These are phyloP conservation scores for Euwallacea fornicatus DNA, from an alignment of 1,140 invertebrate genomes.

Conservation along the genomic window DNA sequence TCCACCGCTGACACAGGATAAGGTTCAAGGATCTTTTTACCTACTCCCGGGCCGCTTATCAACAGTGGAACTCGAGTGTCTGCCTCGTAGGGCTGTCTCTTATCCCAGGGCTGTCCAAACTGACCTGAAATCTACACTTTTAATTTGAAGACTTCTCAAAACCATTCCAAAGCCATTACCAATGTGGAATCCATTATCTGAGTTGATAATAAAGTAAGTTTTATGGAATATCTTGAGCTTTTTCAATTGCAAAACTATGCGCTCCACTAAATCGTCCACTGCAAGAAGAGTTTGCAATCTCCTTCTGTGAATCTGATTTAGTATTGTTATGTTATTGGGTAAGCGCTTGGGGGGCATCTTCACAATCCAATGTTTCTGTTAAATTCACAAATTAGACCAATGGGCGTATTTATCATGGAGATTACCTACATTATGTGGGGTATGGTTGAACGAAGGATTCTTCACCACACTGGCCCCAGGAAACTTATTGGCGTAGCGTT, in stretches of 20 bases:
- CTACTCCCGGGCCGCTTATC: conserved; percentile 73
- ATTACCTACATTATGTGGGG: conserved; percentile 52
- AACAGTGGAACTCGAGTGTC: conserved; percentile 83
- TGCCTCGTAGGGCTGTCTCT: conserved; percentile 85
- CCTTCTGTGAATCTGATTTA: conserved; percentile 70
- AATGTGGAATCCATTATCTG: conserved; percentile 89
- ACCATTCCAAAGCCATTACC: conserved; percentile 57
- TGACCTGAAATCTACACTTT: conserved; percentile 60
- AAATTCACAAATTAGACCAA: neutral
- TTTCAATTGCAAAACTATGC: conserved; percentile 63
- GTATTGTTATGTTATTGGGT: conserved; percentile 56
- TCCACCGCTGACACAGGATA: conserved; percentile 75
- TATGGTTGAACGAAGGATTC: conserved; percentile 74
- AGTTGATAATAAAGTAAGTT: conserved; percentile 82
- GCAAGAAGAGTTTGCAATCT: conserved; percentile 79
- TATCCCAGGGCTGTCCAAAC: conserved; percentile 83
- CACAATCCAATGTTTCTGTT: conserved; percentile 80
- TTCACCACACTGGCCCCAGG: conserved; percentile 62
- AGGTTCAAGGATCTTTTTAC: conserved; percentile 53
- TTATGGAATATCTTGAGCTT: conserved; percentile 62
- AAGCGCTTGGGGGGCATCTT: conserved; percentile 65
- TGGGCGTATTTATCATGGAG: neutral
- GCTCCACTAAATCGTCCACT: conserved; percentile 81
- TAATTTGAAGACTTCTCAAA: neutral
- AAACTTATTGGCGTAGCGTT: conserved; percentile 68